Evolutionary conservation across 2,888 invertebrate genomes (phyloP).

Genomic region (Salticus scenicus): DNA sequence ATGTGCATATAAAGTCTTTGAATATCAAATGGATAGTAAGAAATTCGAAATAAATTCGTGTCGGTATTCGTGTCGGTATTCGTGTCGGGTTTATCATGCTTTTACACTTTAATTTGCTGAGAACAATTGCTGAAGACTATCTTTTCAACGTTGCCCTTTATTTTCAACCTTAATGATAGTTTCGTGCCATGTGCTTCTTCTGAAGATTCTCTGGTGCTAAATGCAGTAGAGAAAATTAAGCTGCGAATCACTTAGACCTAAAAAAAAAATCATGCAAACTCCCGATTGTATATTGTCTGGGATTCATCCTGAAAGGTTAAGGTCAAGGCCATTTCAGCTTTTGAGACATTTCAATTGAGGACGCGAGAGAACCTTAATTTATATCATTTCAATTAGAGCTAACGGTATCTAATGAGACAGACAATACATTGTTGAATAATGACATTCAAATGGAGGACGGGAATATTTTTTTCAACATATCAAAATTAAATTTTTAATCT

Average conservation of each 20-base stretch:
- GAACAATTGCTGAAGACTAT: neutral
- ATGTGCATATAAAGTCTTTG: neutral
- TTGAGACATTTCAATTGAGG: neutral
- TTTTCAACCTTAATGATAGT: conserved; percentile 6
- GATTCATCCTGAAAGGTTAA: neutral
- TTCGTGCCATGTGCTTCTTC: neutral
- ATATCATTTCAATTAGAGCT: neutral
- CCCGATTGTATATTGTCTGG: neutral
- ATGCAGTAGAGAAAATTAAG: neutral
- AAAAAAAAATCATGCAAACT: neutral
- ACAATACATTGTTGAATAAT: too few species aligned
- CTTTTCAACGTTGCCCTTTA: neutral
- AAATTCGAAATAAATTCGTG: neutral
- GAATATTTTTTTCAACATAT: too few species aligned
- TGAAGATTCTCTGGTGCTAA: conserved; percentile 2
- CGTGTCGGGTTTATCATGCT: conserved; percentile 13
- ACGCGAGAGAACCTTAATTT: neutral
- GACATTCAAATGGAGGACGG: too few species aligned
- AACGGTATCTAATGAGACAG: neutral
- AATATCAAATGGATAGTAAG: neutral
- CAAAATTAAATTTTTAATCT: too few species aligned
- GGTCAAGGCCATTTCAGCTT: conserved; percentile 7
- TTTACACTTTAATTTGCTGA: neutral
- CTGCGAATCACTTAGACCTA: conserved; percentile 3
- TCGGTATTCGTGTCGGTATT: too few species aligned